phyloP scores from a whole-genome alignment of 1,140 invertebrate species.

The Drosophila jambulina region DNA sequence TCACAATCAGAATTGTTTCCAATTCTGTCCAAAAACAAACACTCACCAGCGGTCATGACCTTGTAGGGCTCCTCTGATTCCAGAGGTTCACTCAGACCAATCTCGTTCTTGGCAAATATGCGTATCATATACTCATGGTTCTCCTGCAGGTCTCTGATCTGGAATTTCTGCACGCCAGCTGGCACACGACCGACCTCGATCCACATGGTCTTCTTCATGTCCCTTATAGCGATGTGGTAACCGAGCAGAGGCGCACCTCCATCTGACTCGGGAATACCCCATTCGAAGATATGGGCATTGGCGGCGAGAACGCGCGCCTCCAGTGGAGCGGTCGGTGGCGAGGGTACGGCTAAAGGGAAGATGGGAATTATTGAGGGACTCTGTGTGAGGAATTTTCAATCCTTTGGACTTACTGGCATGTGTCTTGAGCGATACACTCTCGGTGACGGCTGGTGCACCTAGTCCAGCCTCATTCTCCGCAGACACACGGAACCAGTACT shows the following conservation, averaged over 20 bases:
- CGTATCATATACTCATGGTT: constrained; percentile 95
- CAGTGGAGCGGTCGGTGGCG: constrained; percentile 94
- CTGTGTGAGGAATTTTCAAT: background rate
- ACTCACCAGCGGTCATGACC: constrained; percentile 92
- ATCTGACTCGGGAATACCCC: constrained; percentile 97
- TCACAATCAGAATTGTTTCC: background rate
- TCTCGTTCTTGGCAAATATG: constrained; percentile 97
- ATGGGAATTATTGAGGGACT: background rate
- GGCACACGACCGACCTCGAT: constrained; percentile 96
- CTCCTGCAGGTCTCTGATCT: constrained; percentile 94
- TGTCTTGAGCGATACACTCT: constrained; percentile 94
- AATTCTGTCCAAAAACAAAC: too few relatives aligned
- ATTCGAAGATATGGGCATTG: constrained; percentile 94
- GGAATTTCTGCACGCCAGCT: constrained; percentile 92
- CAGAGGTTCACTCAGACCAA: constrained; percentile 96
- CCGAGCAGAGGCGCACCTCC: constrained; percentile 95
- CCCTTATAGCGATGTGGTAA: constrained; percentile 97
- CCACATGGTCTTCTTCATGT: constrained; percentile 97
- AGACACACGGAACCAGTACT: constrained; percentile 95
- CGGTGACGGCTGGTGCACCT: constrained; percentile 92
- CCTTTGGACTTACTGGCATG: constrained; percentile 93
- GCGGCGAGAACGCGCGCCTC: constrained; percentile 93
- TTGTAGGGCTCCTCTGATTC: constrained; percentile 97
- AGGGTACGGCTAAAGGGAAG: constrained; percentile 90
- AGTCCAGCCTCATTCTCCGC: constrained; percentile 96